Evolutionary conservation across 2,797 vertebrate genomes (phyloP).

Genomic region (Rousettus madagascariensis): DNA sequence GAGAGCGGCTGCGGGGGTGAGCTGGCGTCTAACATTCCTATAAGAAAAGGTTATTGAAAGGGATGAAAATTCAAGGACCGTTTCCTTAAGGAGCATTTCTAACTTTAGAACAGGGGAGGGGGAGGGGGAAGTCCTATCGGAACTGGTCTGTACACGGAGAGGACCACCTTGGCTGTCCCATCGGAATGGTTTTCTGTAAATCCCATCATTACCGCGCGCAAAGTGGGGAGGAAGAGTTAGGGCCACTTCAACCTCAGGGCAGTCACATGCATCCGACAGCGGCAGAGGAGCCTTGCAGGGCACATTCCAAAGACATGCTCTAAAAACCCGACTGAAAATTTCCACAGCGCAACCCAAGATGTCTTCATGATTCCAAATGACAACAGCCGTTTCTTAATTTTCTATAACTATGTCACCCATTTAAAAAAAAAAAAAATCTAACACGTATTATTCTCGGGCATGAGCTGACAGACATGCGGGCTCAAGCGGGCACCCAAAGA

Average conservation of each 20-base stretch:
- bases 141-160: not conserved
- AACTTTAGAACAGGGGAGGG: not conserved
- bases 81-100: not conserved
- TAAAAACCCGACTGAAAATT: not conserved
- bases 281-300: not conserved
- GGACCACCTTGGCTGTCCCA: not conserved
- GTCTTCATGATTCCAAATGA: not conserved
- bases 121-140: not conserved
- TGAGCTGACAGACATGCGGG: not conserved
- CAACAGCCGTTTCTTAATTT: not conserved
- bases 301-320: slow-evolving; percentile 20
- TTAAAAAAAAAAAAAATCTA: not conserved
- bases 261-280: not conserved
- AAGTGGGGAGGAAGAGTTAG: not conserved
- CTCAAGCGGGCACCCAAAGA: not conserved
- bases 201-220: not conserved
- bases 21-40: slow-evolving; percentile 17
- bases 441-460: not conserved
- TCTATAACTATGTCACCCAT: not conserved
- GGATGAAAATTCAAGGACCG: not conserved
- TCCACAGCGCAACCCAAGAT: not conserved
- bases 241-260: not conserved
- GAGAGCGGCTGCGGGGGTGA: not conserved
- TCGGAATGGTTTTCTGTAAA: not conserved
- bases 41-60: slow-evolving; percentile 34